These are phyloP conservation scores for Drosophila watanabei DNA, from an alignment of 1,140 invertebrate genomes.

Conservation along the genomic window DNA sequence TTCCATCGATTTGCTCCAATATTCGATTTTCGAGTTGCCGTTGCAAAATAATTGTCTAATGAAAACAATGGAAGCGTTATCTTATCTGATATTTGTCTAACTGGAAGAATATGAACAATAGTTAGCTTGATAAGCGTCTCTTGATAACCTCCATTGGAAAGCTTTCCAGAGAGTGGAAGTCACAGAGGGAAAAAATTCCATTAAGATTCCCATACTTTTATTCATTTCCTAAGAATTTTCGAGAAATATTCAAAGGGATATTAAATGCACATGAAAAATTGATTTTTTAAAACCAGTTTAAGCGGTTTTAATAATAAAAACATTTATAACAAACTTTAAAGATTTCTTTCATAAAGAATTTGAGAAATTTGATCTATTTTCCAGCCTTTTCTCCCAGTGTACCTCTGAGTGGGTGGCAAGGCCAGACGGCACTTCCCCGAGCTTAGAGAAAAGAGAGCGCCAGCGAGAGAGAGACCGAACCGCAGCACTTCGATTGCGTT, in stretches of 20 bases:
- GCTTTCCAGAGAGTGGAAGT: conserved; percentile 22
- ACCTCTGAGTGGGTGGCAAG: conserved; percentile 21
- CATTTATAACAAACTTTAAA: too few relatives aligned
- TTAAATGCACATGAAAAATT: too few relatives aligned
- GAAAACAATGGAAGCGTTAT: conserved; percentile 42
- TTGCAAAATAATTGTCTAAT: conserved; percentile 57
- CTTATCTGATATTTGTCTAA: conserved; percentile 70
- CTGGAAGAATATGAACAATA: conserved; percentile 51
- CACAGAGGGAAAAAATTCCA: conserved; percentile 6
- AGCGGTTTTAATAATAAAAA: too few relatives aligned
- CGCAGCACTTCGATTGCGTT: conserved; percentile 42
- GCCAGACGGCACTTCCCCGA: conserved; percentile 19
- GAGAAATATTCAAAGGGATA: not conserved
- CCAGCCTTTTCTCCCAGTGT: conserved; percentile 1
- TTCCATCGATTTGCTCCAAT: conserved; percentile 9
- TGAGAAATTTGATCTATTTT: not conserved
- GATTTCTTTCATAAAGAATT: not conserved
- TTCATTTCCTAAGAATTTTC: not conserved
- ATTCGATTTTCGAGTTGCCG: conserved; percentile 21
- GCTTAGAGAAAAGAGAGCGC: conserved; percentile 24
- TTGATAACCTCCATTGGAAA: conserved; percentile 56
- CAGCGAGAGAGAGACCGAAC: conserved; percentile 3
- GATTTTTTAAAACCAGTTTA: too few relatives aligned
- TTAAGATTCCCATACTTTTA: too few relatives aligned
- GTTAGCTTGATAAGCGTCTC: conserved; percentile 58